These are phyloP conservation scores for Sisor rabdophorus DNA, from an alignment of 2,113 vertebrate species.

Conservation along the genomic window DNA sequence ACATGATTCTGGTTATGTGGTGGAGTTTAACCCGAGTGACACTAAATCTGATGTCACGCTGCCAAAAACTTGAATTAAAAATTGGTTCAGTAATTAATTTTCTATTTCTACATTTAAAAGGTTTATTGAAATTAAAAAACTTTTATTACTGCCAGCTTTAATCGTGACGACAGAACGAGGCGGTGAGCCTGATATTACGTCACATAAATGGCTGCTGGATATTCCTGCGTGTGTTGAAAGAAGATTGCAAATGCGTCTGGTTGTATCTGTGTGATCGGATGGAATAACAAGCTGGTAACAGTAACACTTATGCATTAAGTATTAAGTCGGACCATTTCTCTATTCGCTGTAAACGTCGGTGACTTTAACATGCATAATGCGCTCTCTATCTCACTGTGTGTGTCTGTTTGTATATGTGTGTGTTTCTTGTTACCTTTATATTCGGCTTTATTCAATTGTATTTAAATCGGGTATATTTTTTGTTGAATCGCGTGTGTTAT, in stretches of 20 bases:
- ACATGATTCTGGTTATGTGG: background rate
- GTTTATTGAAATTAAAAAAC: too few relatives aligned
- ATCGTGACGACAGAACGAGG: conserved; percentile 45
- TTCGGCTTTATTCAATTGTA: too few relatives aligned
- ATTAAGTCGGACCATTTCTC: too few relatives aligned
- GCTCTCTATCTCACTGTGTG: background rate
- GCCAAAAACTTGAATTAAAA: background rate
- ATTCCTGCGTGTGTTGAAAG: conserved; percentile 38
- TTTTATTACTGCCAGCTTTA: background rate
- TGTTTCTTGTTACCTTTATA: too few relatives aligned
- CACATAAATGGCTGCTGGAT: conserved; percentile 54
- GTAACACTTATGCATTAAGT: conserved; percentile 22
- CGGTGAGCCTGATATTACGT: conserved; percentile 54
- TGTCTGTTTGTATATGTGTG: background rate
- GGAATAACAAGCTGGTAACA: conserved; percentile 57
- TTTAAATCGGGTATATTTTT: background rate
- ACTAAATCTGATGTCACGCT: background rate
- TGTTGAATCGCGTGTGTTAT: background rate
- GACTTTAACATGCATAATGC: conserved; percentile 7
- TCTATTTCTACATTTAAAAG: background rate
- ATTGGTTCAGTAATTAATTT: background rate
- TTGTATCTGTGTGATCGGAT: conserved; percentile 42
- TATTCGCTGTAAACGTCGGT: background rate
- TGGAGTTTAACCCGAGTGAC: background rate
- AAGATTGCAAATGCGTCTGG: conserved; percentile 42